Evolutionary conservation across 2,113 vertebrate genomes (phyloP).

Genomic region (Cryptomyrus ogoouensis): DNA sequence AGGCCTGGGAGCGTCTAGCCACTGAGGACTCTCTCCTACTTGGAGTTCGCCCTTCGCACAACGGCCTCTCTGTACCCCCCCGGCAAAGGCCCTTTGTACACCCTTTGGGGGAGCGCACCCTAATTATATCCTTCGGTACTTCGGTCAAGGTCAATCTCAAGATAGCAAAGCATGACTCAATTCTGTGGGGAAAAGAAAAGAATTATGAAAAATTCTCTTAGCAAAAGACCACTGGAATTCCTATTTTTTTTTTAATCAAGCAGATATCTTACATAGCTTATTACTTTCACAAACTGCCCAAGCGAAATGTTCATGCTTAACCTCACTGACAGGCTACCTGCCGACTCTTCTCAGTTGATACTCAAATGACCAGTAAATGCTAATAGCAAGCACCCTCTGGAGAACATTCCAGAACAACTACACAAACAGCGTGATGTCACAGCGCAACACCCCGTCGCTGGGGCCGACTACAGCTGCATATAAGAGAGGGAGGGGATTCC

Average conservation of each 20-base stretch:
- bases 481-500: neutral
- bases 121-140: neutral
- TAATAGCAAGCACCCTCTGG: neutral
- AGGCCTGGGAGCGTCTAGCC: neutral
- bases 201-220: neutral
- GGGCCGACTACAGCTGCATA: neutral
- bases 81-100: neutral
- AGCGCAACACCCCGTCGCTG: neutral
- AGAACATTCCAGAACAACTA: neutral
- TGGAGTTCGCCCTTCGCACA: neutral
- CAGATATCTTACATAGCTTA: neutral
- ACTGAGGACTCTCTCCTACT: neutral
- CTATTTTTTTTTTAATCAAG: neutral
- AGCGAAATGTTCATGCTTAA: neutral
- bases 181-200: neutral
- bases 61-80: slow-evolving; percentile 13
- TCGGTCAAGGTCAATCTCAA: neutral
- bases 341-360: neutral
- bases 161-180: neutral
- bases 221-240: neutral
- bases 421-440: neutral
- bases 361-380: neutral
- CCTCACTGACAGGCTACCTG: neutral
- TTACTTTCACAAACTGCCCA: neutral
- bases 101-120: neutral